Percentiles rank a stretch among this genome's conserved stretches.
phyloP scores from a whole-genome alignment of 1,140 invertebrate genomes.

The Sesamia nonagrioides region DNA sequence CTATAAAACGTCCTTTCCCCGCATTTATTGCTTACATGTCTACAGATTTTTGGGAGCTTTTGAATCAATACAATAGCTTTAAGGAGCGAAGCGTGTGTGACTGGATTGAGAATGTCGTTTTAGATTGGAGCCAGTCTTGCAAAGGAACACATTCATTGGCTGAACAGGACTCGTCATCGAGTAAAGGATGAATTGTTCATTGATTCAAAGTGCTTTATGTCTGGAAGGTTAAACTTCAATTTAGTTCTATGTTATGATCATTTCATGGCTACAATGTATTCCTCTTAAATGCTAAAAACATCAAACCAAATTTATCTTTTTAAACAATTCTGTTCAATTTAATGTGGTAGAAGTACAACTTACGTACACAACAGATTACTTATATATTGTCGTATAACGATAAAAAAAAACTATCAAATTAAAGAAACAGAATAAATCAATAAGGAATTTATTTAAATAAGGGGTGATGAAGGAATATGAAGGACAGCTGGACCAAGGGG shows the following conservation, averaged over 20 bases:
- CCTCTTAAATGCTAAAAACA: too few relatives aligned
- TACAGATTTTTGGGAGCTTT: slow-evolving; percentile 66
- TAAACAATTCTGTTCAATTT: too few relatives aligned
- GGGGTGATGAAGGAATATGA: too few relatives aligned
- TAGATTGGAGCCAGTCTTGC: slow-evolving; percentile 36
- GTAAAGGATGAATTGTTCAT: slow-evolving; percentile 47
- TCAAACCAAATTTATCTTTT: too few relatives aligned
- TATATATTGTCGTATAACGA: too few relatives aligned
- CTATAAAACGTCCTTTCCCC: slow-evolving; percentile 72
- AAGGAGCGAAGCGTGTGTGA: slow-evolving; percentile 47
- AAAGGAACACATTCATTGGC: slow-evolving; percentile 46
- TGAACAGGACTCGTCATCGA: slow-evolving; percentile 37
- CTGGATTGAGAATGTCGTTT: slow-evolving; percentile 41
- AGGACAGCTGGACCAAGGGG: too few relatives aligned
- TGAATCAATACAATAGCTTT: slow-evolving; percentile 59
- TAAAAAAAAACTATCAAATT: too few relatives aligned
- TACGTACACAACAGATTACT: too few relatives aligned
- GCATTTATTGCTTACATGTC: slow-evolving; percentile 70
- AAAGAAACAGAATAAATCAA: too few relatives aligned
- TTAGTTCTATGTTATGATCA: slow-evolving; percentile 10
- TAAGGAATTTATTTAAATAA: too few relatives aligned
- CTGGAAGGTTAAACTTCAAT: slow-evolving; percentile 42
- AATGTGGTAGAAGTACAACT: too few relatives aligned
- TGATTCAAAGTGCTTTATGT: slow-evolving; percentile 42
- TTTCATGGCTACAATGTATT: neutral